phyloP scores from a whole-genome alignment of 2,797 vertebrate genomes.

The Neosilurus hyrtlii region DNA sequence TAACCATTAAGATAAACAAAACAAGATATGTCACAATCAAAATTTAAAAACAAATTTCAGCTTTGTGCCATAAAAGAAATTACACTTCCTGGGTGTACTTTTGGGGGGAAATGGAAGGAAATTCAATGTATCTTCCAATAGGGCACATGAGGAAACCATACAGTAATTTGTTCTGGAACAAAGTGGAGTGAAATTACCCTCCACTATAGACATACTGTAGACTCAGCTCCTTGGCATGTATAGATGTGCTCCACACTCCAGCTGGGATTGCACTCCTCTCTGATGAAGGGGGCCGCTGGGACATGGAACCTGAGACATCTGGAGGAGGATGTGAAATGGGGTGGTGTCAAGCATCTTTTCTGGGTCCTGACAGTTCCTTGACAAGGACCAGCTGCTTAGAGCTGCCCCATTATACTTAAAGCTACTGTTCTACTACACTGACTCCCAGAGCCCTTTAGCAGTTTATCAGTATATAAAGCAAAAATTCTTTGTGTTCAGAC shows the following conservation, averaged over 20 bases:
- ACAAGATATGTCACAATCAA: not conserved
- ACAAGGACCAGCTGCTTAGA: conserved; percentile 66
- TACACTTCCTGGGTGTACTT: not conserved
- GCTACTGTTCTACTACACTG: conserved; percentile 53
- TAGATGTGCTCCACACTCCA: conserved; percentile 43
- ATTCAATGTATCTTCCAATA: conserved; percentile 23
- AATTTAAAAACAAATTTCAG: not conserved
- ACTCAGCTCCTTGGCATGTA: conserved; percentile 41
- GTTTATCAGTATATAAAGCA: conserved; percentile 40
- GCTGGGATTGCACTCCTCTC: conserved; percentile 49
- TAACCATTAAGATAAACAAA: conserved; percentile 8
- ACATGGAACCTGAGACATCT: conserved; percentile 51
- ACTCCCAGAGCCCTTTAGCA: conserved; percentile 43
- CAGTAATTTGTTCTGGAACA: conserved; percentile 39
- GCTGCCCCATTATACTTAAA: conserved; percentile 55
- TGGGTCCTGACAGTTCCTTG: conserved; percentile 66
- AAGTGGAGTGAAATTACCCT: conserved; percentile 18
- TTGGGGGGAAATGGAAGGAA: not conserved
- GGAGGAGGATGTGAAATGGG: conserved; percentile 32
- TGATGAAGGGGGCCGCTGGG: conserved; percentile 49
- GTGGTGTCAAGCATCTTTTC: conserved; percentile 36
- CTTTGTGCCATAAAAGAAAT: not conserved
- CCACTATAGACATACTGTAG: conserved; percentile 14
- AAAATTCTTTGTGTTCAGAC: conserved; percentile 18
- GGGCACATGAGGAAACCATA: conserved; percentile 24